phyloP scores from a whole-genome alignment of 2,888 invertebrate species.

The Calameuta filiformis region DNA sequence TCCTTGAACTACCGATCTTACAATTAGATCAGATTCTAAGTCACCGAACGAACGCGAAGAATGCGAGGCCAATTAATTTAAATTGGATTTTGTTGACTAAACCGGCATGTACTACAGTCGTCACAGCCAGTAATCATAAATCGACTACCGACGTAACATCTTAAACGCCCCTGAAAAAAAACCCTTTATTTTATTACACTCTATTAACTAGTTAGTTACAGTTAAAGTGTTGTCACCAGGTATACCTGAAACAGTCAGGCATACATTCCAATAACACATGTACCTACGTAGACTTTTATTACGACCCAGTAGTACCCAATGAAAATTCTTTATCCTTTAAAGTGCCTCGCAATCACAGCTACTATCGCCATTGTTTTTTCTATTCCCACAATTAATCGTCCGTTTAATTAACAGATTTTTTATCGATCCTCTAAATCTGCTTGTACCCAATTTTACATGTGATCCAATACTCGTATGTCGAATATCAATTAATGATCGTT shows the following conservation, averaged over 20 bases:
- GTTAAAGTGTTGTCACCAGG: neutral
- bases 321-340: neutral
- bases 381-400: neutral
- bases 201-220: neutral
- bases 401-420: neutral
- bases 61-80: slow-evolving; percentile 22
- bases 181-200: neutral
- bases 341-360: neutral
- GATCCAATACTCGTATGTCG: neutral
- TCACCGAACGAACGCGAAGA: slow-evolving; percentile 7
- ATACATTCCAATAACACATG: neutral
- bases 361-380: neutral
- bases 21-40: neutral
- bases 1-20: neutral
- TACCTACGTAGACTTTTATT: neutral
- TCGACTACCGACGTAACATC: neutral
- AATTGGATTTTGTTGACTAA: slow-evolving; percentile 19
- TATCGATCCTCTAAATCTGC: neutral
- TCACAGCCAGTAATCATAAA: neutral
- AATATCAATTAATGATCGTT: neutral
- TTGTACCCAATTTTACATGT: neutral
- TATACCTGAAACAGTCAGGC: neutral
- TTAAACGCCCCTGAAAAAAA: neutral
- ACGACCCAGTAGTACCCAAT: neutral
- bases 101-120: neutral